Evolutionary conservation across 2,797 vertebrate genomes (phyloP), one percentile per base, ranked within the genome.

Genomic region (Catostomus latipinnis): DNA sequence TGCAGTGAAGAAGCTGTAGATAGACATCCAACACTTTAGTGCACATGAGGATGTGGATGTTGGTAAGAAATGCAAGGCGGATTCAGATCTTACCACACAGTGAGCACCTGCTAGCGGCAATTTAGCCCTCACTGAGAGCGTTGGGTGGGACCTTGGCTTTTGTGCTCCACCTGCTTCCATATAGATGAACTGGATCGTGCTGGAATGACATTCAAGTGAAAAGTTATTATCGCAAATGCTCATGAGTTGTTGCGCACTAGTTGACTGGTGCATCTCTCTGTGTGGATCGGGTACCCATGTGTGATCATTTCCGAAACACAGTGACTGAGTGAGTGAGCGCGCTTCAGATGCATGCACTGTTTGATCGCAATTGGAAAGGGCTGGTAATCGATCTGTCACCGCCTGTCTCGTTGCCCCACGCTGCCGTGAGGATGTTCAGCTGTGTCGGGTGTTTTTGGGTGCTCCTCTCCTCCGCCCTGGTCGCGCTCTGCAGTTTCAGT

Each of bases 401-500:
- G 86, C 88, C 89, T 86, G 88, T 91, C 83, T 92, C 90, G 76
- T 71, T 85, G 87, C 92, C 92, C 91, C 92, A 87, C 72, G 92
- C 13, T 22, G 43, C 91, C 79, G 92, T 90, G 89, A 94, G 89
- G 92, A 96, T 96, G 96, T 95, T 95, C 91, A 95, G 95, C 92
- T 94, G 96, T 50, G 96, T 96, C 92, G 95, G 95, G 80, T 95
- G 96, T 88, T 96, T 96, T 86, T 97, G 96, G 96, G 94, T 94
- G 86, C 95, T 97, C 81, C 93, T 97, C 70, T 96, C 96, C 85
- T 95, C 94, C 82, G 94, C 93, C 82, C 92, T 97, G 88, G 89
- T 95, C 78, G 95, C 95, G 69, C 91, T 96, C 34, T 96, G 96
- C 91, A 94, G 93, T 61, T 93, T 96, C 91, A 95, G 95, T 81